Base-by-base conservation (phyloP, 2,797 vertebrate species). In the Meda fulgida region DNA sequence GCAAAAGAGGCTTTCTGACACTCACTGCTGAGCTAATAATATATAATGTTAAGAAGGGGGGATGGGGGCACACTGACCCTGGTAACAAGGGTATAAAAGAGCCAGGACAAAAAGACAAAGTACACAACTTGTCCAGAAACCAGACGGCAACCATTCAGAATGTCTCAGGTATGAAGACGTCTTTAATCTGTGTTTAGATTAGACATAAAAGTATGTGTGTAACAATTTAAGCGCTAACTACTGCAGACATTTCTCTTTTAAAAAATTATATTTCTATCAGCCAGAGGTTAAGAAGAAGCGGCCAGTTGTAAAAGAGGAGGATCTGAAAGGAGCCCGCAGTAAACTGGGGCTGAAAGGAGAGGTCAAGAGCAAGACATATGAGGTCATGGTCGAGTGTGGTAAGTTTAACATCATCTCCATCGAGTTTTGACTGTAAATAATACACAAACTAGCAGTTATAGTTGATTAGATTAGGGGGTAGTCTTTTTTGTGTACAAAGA, bases 351-450 rank as follows among this genome's bases (percentile, higher is more conserved):
- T 96, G 89, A 97, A 97, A 92, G 96, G 96, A 77, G 96, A 96
- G 81, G 96, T 97, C 88, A 98, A 97, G 93, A 98, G 97, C 88
- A 99, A 99, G 92, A 99, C 98, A 53, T 99, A 99, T 92, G 97
- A 98, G 93, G 97, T 99, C 92, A 97, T 99, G 97, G 94, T 88
- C 80, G 95, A 98, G 86, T 99, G 97, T 84, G 98, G 98, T 99
- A 89, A 97, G 97, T 94, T 67, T 70, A 16, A 48, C 21, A 5
- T 34, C 79, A 84, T 82, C 13, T 26, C 34, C n/a, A 14, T 31
- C 0, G 46, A 31, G 7, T 55, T 38, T 66, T 11, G 14, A 31
- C 19, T 9, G 16, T 43, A 63, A 60, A 58, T 77, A 23, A 26
- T 21, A 21, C 9, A 21, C 29, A 73, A 48, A 31, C 19, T 73